These are phyloP conservation scores for Parapsyche elsis DNA, from an alignment of 1,140 invertebrate genomes.

Conservation along the genomic window DNA sequence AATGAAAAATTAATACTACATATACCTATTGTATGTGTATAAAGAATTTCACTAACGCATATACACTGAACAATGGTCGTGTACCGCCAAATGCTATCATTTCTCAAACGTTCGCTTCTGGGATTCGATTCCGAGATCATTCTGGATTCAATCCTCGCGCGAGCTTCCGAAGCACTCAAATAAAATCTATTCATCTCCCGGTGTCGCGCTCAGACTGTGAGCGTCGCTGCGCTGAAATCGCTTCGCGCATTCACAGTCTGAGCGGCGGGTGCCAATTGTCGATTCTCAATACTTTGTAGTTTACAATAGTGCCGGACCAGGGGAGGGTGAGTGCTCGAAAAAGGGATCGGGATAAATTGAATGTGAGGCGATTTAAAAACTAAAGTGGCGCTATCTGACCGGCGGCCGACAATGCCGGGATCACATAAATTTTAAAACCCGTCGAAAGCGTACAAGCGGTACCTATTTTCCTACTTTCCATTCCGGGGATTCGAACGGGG, in stretches of 20 bases:
- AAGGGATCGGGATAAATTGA: conserved; percentile 42
- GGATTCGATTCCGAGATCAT: conserved; percentile 47
- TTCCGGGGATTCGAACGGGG: neutral
- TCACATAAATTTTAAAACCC: conserved; percentile 48
- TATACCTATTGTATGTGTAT: neutral
- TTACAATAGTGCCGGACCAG: conserved; percentile 44
- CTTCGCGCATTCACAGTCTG: neutral
- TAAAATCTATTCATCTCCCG: conserved; percentile 46
- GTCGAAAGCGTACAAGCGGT: neutral
- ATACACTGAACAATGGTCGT: neutral
- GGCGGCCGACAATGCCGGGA: conserved; percentile 45
- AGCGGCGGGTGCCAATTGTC: conserved; percentile 14
- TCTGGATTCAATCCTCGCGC: conserved; percentile 51
- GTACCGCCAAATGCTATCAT: neutral
- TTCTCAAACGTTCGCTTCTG: conserved; percentile 23
- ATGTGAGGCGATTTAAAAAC: conserved; percentile 56
- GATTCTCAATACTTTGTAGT: conserved; percentile 55
- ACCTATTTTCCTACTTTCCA: neutral
- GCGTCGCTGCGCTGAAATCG: neutral
- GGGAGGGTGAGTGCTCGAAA: conserved; percentile 7
- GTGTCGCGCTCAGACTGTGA: conserved; percentile 13
- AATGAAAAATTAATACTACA: too few relatives aligned
- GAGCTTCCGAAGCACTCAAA: conserved; percentile 52
- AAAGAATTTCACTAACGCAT: neutral
- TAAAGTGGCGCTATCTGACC: conserved; percentile 54